Evolutionary conservation across 1,140 invertebrate species (phyloP).

Genomic region (Aethina tumida): DNA sequence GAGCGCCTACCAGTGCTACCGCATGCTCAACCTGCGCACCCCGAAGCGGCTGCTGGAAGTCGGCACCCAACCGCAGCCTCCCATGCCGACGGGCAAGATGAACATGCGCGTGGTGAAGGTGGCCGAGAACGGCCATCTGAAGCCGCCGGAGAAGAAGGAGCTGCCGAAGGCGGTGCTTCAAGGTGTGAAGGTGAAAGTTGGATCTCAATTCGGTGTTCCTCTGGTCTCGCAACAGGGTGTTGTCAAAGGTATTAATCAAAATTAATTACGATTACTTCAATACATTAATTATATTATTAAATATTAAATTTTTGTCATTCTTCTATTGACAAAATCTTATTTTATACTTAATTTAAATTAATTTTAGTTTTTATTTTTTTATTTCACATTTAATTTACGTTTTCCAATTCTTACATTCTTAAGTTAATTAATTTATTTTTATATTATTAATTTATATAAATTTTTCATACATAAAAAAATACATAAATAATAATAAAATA

Average conservation of each 20-base stretch:
- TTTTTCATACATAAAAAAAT: no score
- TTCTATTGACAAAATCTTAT: no score
- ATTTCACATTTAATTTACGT: no score
- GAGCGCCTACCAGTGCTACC: constrained; percentile 75
- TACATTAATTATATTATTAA: no score
- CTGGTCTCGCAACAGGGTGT: constrained; percentile 47
- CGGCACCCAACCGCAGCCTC: constrained; percentile 48
- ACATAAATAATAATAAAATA: no score
- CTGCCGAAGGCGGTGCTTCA: constrained; percentile 6
- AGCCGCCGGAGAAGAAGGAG: constrained; percentile 22
- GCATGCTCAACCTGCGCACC: constrained; percentile 63
- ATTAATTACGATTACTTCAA: no score
- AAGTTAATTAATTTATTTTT: no score
- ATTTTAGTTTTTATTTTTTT: no score
- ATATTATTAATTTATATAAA: no score
- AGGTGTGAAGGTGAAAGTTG: constrained; percentile 29
- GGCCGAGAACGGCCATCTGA: constrained; percentile 13
- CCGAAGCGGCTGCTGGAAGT: constrained; percentile 62
- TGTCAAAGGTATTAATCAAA: constrained; percentile 44
- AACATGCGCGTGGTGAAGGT: constrained; percentile 25
- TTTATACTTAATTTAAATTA: no score
- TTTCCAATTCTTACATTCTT: no score
- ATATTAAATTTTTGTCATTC: no score
- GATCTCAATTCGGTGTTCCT: constrained; percentile 36
- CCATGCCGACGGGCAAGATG: constrained; percentile 44